Evolutionary conservation across 2,797 vertebrate genomes (phyloP), one percentile per base, ranked within the genome.

Genomic region (Selene dorsalis): DNA sequence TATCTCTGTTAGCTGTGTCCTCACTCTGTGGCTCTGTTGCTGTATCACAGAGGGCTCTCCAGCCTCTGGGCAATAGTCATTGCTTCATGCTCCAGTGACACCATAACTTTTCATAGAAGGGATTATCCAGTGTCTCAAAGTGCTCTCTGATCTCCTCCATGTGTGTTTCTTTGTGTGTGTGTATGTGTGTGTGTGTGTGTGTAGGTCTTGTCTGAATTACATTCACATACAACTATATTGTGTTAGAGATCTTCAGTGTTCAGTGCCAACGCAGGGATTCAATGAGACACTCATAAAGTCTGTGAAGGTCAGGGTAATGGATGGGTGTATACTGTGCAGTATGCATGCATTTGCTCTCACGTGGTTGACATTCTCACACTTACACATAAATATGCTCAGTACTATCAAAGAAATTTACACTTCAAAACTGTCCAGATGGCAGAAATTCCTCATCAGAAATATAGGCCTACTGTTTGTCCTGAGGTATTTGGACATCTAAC

Each of bases 41-140:
- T 69, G 72, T 63, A 24, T 53, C 52, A 20, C 75, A 9, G 64
- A 73, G 77, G 73, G 75, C 48, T 72, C 64, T 52, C 18, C 70
- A 75, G 75, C 82, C 84, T 83, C 79, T 59, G 75, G 72, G 73
- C 80, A 75, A 30, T 35, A 65, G 73, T 63, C 77, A 39, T 75
- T 56, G 68, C 83, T 86, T 88, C 88, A 85, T 87, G 88, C 84
- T 89, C 83, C 61, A 79, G 86, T 88, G 84, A 66, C 75, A 74
- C 74, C 71, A 72, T 86, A 69, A 84, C 53, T 62, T 77, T 68
- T 32, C 62, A 84, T 43, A 70, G 68, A 77, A 60, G 69, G 85
- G 79, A 85, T 90, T 85, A 74, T 80, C 79, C 68, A 90, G 48
- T 80, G 79, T 90, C 66, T 83, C 79, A 84, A 88, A 88, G 75